Conservation (phyloP, 1,140 invertebrate species). For the Drosophila punjabiensis region DNA sequence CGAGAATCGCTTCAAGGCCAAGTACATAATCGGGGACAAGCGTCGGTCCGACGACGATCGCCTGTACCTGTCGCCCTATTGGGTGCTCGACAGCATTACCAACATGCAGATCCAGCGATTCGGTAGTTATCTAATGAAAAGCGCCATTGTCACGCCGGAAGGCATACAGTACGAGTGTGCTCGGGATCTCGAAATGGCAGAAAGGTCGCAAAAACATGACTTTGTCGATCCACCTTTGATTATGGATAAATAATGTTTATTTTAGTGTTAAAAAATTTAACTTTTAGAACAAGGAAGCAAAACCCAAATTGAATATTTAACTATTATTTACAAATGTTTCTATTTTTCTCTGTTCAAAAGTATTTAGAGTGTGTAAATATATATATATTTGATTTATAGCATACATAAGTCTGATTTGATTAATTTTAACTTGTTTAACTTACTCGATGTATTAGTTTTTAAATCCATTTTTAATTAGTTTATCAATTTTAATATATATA, state of each 20-base stretch:
- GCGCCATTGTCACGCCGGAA: slow-evolving; percentile 56
- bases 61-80: slow-evolving; percentile 85
- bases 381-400: slow-evolving; percentile 14
- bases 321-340: not conserved
- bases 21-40: slow-evolving; percentile 86
- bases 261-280: not conserved
- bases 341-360: not conserved
- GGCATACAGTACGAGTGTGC: slow-evolving; percentile 62
- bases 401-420: not conserved
- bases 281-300: not conserved
- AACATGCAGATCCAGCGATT: slow-evolving; percentile 74
- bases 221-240: slow-evolving; percentile 57
- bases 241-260: slow-evolving; percentile 50
- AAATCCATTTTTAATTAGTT: not conserved
- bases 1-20: slow-evolving; percentile 79
- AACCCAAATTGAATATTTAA: not conserved
- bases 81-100: slow-evolving; percentile 86
- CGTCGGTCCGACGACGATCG: slow-evolving; percentile 63
- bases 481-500: not conserved
- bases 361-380: slow-evolving; percentile 21
- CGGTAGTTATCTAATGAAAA: slow-evolving; percentile 72
- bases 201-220: not conserved
- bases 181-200: not conserved
- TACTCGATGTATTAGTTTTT: not conserved
- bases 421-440: not conserved